These are phyloP conservation scores for Macrophya alboannulata DNA, from an alignment of 2,888 invertebrate genomes.

Conservation along the genomic window DNA sequence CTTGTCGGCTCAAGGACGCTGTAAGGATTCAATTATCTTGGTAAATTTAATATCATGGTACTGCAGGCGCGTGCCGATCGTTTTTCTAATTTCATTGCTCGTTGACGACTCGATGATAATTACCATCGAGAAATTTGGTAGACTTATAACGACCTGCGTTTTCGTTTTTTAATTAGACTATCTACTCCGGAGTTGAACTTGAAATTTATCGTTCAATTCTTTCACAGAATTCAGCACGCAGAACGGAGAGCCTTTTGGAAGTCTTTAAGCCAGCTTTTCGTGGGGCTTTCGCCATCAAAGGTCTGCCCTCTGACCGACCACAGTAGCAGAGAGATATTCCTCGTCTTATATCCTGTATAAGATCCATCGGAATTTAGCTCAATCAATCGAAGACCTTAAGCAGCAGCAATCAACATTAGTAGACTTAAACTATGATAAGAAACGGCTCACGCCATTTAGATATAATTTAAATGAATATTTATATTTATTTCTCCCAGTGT, in stretches of 20 bases:
- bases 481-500: constrained; percentile 34
- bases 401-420: constrained; percentile 46
- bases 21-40: not conserved
- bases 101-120: not conserved
- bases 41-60: not conserved
- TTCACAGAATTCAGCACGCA: constrained; percentile 89
- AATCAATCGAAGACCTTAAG: not conserved
- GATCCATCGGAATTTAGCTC: not conserved
- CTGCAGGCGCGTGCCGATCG: not conserved
- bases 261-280: constrained; percentile 89
- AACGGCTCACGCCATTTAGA: not conserved
- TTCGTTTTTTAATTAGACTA: not conserved
- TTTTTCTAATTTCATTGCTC: not conserved
- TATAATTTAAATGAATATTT: constrained; percentile 10
- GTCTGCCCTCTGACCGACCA: constrained; percentile 80
- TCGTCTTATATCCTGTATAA: not conserved
- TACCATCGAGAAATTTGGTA: not conserved
- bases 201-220: not conserved
- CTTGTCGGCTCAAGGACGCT: constrained; percentile 18
- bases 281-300: constrained; percentile 88
- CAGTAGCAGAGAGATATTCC: constrained; percentile 31
- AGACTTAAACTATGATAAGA: not conserved
- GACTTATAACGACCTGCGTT: not conserved
- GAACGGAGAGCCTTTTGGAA: constrained; percentile 87
- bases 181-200: not conserved